Conservation (phyloP, 1,140 invertebrate genomes). For the Drosophila ercepeae region DNA sequence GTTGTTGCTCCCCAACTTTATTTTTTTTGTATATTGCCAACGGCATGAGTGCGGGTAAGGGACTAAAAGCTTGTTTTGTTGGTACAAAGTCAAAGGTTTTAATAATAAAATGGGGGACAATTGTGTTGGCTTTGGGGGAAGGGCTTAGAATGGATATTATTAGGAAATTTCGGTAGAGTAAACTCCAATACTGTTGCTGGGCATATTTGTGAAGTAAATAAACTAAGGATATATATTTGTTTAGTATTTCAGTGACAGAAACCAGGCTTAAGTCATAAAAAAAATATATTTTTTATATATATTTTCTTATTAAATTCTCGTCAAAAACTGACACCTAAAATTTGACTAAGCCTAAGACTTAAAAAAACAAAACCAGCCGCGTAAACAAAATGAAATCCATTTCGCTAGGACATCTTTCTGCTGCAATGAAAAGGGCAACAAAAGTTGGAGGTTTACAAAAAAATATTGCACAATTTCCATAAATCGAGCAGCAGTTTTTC, state of each 20-base stretch:
- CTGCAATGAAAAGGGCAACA: not conserved
- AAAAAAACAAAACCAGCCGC: conserved; percentile 4
- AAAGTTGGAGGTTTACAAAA: conserved; percentile 23
- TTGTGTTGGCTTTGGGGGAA: not conserved
- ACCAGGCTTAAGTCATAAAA: no score
- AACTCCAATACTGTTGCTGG: no score
- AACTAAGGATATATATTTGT: no score
- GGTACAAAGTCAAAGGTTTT: conserved; percentile 47
- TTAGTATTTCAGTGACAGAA: no score
- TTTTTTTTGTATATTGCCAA: conserved; percentile 31
- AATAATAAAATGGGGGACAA: conserved; percentile 41
- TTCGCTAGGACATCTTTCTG: not conserved
- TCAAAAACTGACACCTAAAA: not conserved
- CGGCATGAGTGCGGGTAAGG: conserved; percentile 22
- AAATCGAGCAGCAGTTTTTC: conserved; percentile 48
- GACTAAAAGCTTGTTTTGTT: conserved; percentile 29
- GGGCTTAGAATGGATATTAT: not conserved
- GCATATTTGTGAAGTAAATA: no score
- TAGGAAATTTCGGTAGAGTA: not conserved
- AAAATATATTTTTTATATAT: no score
- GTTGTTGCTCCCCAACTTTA: not conserved
- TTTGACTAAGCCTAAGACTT: conserved; percentile 3
- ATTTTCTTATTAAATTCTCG: no score
- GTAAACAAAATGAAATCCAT: not conserved
- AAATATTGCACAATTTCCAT: conserved; percentile 77